These are phyloP conservation scores for Bruchidius siliquastri DNA, from an alignment of 2,888 invertebrate species.

Conservation along the genomic window DNA sequence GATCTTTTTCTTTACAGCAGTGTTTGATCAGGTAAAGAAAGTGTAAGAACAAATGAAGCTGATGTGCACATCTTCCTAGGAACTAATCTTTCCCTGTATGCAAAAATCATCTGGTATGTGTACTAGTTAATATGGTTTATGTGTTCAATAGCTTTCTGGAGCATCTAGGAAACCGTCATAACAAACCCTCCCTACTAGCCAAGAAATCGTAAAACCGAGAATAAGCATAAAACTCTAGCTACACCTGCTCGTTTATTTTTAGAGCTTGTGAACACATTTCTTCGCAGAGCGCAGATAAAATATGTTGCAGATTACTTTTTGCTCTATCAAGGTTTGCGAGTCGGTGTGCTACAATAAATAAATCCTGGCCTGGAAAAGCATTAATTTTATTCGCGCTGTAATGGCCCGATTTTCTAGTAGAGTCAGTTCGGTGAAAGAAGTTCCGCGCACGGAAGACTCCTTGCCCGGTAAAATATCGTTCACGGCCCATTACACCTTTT, in stretches of 20 bases:
- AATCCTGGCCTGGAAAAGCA: conserved; percentile 13
- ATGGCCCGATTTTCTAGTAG: conserved; percentile 27
- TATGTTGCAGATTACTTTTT: conserved; percentile 2
- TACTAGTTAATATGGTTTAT: not conserved
- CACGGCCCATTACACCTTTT: conserved; percentile 37
- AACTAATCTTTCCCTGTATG: no score
- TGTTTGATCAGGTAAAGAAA: no score
- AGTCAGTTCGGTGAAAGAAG: conserved; percentile 23
- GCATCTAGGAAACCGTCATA: not conserved
- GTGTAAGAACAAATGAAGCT: no score
- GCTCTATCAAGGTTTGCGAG: not conserved
- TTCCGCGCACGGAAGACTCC: conserved; percentile 20
- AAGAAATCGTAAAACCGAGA: not conserved
- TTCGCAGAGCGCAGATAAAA: not conserved
- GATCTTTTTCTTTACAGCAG: no score
- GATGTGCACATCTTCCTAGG: no score
- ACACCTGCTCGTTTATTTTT: not conserved
- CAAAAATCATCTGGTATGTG: not conserved
- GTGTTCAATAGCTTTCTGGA: not conserved
- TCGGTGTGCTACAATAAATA: conserved; percentile 2
- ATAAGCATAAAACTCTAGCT: not conserved
- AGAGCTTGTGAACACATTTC: not conserved
- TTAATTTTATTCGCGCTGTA: conserved; percentile 21
- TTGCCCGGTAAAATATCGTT: conserved; percentile 30
- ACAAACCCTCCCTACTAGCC: not conserved